A percentile compares a stretch with the other conserved stretches of the same genome.
phyloP scores from a whole-genome alignment of 2,888 invertebrate species.

The Pristionchus exspectatus region DNA sequence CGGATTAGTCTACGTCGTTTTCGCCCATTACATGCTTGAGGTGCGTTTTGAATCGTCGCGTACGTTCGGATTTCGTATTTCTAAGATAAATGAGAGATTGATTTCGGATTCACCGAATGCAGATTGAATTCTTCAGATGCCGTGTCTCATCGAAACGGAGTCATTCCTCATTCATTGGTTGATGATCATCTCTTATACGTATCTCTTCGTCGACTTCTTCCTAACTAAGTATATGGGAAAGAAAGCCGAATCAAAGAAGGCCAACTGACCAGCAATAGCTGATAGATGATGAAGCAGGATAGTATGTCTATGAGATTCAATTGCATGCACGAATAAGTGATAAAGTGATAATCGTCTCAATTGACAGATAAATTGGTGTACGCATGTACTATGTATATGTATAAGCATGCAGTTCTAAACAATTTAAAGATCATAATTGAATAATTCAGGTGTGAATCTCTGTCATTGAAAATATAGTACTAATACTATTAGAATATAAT shows the following conservation, averaged over 20 bases:
- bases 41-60: background rate
- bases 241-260: background rate
- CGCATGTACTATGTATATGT: too few species aligned
- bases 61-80: too few species aligned
- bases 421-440: too few species aligned
- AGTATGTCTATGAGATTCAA: background rate
- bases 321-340: background rate
- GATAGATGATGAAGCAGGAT: background rate
- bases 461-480: too few species aligned
- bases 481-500: too few species aligned
- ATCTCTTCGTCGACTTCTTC: slow-evolving; percentile 18
- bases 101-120: background rate
- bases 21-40: background rate
- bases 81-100: too few species aligned
- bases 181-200: background rate
- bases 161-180: background rate
- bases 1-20: background rate
- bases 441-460: too few species aligned
- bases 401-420: too few species aligned
- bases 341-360: too few species aligned
- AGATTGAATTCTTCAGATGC: background rate
- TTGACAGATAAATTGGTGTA: too few species aligned
- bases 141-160: background rate
- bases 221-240: background rate
- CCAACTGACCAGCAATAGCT: background rate